Evolutionary conservation across 30 jellyfish, hydroid and myxozoan genomes (phyloP), one percentile per base, ranked within the genome.

Genomic region (Sanderia malayensis): DNA sequence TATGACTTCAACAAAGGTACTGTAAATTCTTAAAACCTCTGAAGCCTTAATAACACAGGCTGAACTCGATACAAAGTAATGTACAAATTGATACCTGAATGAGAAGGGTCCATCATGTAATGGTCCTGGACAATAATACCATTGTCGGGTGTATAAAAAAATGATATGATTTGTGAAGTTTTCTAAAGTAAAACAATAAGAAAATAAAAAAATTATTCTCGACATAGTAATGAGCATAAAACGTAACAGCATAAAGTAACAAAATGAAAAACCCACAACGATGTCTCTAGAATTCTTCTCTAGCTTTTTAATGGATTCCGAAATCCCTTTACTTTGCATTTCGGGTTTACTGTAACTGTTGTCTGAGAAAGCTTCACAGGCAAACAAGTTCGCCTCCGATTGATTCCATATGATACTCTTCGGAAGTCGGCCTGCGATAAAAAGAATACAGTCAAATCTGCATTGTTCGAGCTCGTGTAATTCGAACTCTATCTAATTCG

Each of bases 71-170:
- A 11, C 11, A 45, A 21, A 2, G 4, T 6, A 19, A 46, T 17
- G 21, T 1, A 34, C 23, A 28, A 10, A 23, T 8, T 44, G 10
- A 1, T 45, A 81, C 94, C 85, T 1, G 94, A 67, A 49, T 66
- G 62, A 44, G 75, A 58, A 10, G 85, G 44, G 17, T 81, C 94
- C 94, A 81, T 81, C 22, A 52, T 19, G 44, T 84, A 92, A 65
- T 92, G 94, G 55, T 84, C 99, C 29, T 92, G 99, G 31, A 84
- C 96, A 31, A 92, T 81, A 1, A 92, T 44, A 0, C 99, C 99
- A 58, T 77, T 46, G 19, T 92, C 99, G 28, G 95, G 88, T 21
- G 96, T 57, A 52, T 96, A 85, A 84, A 84, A 92, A 84, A 92
- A 25, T n/a, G n/a, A n/a, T n/a, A n/a, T n/a, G n/a, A n/a, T n/a